A percentile compares a stretch with the other conserved stretches of the same genome.
Evolutionary conservation across 1,140 invertebrate genomes (phyloP).

Genomic region (Carcinoscorpius rotundicauda): DNA sequence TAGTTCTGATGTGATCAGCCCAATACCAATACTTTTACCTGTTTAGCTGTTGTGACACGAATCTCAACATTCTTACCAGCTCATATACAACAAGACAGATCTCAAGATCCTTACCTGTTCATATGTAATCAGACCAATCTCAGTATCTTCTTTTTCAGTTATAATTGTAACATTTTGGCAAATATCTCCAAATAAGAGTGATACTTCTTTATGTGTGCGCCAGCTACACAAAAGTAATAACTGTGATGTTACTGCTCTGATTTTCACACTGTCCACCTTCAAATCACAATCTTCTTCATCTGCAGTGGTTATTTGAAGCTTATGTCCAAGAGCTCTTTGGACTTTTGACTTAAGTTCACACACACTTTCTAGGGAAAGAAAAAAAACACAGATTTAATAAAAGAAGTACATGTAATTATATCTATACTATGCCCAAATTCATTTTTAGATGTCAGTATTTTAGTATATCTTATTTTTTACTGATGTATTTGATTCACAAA

Average conservation of each 20-base stretch:
- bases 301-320: constrained; percentile 6
- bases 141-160: constrained; percentile 16
- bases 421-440: too few species aligned
- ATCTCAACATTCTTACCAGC: too few species aligned
- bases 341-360: constrained; percentile 9
- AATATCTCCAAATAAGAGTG: constrained; percentile 43
- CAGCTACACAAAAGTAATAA: constrained; percentile 80
- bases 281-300: constrained; percentile 6
- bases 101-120: constrained; percentile 7
- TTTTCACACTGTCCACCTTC: constrained; percentile 23
- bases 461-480: too few species aligned
- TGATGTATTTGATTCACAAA: too few species aligned
- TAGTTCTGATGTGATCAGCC: too few species aligned
- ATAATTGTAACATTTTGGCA: too few species aligned
- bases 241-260: constrained; percentile 50
- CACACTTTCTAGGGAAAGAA: constrained; percentile 20
- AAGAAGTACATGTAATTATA: too few species aligned
- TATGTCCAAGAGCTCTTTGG: constrained; percentile 10
- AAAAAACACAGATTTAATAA: background rate
- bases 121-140: constrained; percentile 29
- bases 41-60: too few species aligned
- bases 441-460: too few species aligned
- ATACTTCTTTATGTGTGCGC: constrained; percentile 62
- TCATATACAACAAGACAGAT: too few species aligned
- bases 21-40: too few species aligned